Conservation (phyloP, 2,888 invertebrate species). For the Eupithecia abbreviata region DNA sequence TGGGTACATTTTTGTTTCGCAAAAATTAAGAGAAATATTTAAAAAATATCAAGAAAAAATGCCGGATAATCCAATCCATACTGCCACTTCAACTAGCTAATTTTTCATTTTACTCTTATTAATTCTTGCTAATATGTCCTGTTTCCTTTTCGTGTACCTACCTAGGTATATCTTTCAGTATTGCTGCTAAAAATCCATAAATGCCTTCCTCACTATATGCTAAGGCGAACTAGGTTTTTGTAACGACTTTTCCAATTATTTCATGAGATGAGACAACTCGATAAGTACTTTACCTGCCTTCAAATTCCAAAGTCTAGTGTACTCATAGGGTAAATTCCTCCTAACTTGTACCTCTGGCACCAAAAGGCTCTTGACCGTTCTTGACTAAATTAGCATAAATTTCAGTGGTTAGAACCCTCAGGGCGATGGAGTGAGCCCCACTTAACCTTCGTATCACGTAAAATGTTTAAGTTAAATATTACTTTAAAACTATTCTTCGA, state of each 20-base stretch:
- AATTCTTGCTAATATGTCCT: too few species aligned
- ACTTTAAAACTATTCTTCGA: conserved; percentile 43
- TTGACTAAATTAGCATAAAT: conserved; percentile 18
- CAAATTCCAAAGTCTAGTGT: not conserved
- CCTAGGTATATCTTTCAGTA: too few species aligned
- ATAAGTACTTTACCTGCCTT: not conserved
- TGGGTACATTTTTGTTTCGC: too few species aligned
- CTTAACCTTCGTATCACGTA: conserved; percentile 28
- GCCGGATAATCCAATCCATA: too few species aligned
- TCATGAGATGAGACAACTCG: not conserved
- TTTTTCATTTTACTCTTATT: too few species aligned
- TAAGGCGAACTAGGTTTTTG: too few species aligned
- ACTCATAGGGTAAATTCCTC: not conserved
- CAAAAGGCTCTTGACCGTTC: conserved; percentile 7
- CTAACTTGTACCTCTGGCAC: not conserved
- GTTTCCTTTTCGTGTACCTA: too few species aligned
- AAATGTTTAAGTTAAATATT: conserved; percentile 43
- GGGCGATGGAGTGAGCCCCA: conserved; percentile 3
- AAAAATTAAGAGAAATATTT: too few species aligned
- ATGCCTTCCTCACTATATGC: too few species aligned
- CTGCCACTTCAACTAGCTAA: too few species aligned
- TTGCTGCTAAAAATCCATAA: too few species aligned
- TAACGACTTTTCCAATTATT: not conserved
- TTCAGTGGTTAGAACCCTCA: conserved; percentile 10
- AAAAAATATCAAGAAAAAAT: too few species aligned